phyloP scores from a whole-genome alignment of 2,113 vertebrate species.

The Python bivittatus region DNA sequence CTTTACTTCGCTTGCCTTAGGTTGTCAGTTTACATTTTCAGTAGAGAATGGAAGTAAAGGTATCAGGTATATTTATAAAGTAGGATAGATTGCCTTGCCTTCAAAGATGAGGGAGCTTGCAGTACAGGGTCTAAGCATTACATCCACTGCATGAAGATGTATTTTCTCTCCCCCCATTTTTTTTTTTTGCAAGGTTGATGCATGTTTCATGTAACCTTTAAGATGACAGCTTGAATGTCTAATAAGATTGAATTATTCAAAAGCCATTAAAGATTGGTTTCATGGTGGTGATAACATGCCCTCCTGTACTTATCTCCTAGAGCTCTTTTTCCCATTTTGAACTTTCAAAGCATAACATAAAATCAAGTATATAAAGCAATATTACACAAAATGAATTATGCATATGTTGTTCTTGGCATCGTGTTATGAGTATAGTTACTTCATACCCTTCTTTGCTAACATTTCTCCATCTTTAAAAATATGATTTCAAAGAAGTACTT shows the following conservation, averaged over 20 bases:
- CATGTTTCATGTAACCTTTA: conserved; percentile 43
- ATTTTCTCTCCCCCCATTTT: conserved; percentile 22
- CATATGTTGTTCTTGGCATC: background rate
- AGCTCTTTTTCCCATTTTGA: conserved; percentile 16
- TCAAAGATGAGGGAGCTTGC: background rate
- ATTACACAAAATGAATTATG: background rate
- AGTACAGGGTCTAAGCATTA: background rate
- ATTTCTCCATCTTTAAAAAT: background rate
- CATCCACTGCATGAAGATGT: background rate
- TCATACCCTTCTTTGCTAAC: background rate
- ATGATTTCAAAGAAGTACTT: background rate
- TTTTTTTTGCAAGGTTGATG: conserved; percentile 38
- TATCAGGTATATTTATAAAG: background rate
- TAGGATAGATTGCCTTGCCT: background rate
- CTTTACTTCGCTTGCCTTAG: background rate
- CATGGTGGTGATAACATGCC: conserved; percentile 43
- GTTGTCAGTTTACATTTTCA: background rate
- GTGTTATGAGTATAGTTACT: background rate
- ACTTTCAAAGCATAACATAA: conserved; percentile 35
- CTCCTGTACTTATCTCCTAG: conserved; percentile 55
- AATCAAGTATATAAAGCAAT: conserved; percentile 17
- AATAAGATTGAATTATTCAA: conserved; percentile 72
- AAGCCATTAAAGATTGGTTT: conserved; percentile 54
- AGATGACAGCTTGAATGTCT: conserved; percentile 51
- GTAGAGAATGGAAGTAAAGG: background rate